Conservation (phyloP, 2,797 vertebrate genomes). For the Florisuga fusca region DNA sequence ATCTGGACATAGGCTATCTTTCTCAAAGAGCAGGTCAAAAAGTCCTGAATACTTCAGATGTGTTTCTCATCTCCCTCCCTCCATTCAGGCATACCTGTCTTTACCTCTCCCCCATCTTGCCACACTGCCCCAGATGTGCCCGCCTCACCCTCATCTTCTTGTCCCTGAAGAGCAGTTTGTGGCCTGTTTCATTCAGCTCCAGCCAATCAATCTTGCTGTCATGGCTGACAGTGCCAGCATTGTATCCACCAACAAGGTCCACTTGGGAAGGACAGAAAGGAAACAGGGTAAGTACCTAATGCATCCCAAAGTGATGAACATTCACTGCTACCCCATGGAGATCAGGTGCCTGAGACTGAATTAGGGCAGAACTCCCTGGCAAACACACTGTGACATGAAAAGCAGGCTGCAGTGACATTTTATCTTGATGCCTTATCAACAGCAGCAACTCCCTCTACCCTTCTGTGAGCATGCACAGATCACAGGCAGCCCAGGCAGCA, state of each 20-base stretch:
- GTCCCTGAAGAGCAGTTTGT: slow-evolving; percentile 95
- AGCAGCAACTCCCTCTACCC: neutral
- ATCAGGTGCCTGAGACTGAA: neutral
- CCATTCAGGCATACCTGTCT: neutral
- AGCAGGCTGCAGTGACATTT: neutral
- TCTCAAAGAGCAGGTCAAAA: neutral
- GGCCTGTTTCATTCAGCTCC: slow-evolving; percentile 95
- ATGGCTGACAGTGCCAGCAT: slow-evolving; percentile 88
- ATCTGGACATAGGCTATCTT: neutral
- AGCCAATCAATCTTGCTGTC: slow-evolving; percentile 95
- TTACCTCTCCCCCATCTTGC: neutral
- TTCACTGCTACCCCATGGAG: neutral
- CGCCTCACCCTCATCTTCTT: slow-evolving; percentile 91
- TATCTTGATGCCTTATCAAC: neutral
- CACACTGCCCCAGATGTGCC: neutral
- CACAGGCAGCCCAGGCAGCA: neutral
- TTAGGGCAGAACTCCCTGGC: neutral
- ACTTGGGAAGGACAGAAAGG: slow-evolving; percentile 76
- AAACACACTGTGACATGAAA: neutral
- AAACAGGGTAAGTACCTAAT: neutral
- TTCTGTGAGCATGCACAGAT: neutral
- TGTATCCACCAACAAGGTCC: slow-evolving; percentile 88
- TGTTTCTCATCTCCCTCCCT: neutral
- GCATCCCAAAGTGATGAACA: neutral
- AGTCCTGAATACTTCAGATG: neutral